Conservation (phyloP, 2,797 vertebrate genomes). For the Distichodus sexfasciatus region DNA sequence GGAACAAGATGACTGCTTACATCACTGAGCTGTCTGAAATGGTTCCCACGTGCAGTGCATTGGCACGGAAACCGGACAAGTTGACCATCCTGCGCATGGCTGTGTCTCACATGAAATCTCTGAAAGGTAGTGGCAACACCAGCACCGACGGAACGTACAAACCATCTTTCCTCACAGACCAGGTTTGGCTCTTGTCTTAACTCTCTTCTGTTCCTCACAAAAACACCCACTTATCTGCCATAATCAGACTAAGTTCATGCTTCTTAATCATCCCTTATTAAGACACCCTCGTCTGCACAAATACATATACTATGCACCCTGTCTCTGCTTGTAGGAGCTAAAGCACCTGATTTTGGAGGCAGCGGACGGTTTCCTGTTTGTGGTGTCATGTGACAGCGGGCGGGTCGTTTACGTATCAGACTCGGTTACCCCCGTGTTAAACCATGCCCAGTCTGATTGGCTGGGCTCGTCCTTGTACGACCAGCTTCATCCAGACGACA, state of each 20-base stretch:
- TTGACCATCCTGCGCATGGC: constrained; percentile 98
- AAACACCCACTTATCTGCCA: neutral
- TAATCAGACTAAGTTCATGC: neutral
- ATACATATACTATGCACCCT: too few relatives aligned
- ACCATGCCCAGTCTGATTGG: constrained; percentile 90
- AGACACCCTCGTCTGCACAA: neutral
- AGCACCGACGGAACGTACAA: constrained; percentile 90
- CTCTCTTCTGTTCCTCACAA: neutral
- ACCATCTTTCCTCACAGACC: constrained; percentile 94
- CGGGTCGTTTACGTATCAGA: constrained; percentile 91
- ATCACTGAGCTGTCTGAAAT: constrained; percentile 98
- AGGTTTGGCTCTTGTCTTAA: constrained; percentile 72
- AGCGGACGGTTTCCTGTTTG: constrained; percentile 93
- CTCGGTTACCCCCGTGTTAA: constrained; percentile 89
- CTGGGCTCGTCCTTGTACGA: constrained; percentile 90
- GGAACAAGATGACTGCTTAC: constrained; percentile 99
- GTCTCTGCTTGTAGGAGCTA: constrained; percentile 76
- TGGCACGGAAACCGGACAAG: constrained; percentile 97
- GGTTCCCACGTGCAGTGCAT: constrained; percentile 97
- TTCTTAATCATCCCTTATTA: neutral
- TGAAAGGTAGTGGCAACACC: constrained; percentile 88
- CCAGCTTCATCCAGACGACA: constrained; percentile 93
- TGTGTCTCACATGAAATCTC: constrained; percentile 96
- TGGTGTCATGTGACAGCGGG: constrained; percentile 92
- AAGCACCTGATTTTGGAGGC: constrained; percentile 95